Percentiles rank a stretch among this genome's conserved stretches.
Conservation (phyloP, 2,113 vertebrate genomes). For the Gymnogyps californianus region DNA sequence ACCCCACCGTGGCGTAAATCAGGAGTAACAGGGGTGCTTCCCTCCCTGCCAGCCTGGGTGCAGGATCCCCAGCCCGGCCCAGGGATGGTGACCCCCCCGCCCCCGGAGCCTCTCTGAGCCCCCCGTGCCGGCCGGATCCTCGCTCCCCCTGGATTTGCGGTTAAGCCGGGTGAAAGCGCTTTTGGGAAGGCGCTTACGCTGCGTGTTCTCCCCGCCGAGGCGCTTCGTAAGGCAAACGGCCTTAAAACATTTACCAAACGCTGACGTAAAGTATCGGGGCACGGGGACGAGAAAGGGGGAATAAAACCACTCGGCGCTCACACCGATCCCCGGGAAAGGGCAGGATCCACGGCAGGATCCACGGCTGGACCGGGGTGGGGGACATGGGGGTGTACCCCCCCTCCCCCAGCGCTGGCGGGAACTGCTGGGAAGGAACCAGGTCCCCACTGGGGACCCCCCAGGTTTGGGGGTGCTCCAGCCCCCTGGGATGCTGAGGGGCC, state of each 20-base stretch:
- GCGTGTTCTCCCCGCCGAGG: fast-evolving
- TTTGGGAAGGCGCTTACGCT: background rate
- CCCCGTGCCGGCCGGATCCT: background rate
- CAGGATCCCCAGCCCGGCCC: background rate
- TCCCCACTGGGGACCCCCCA: too few relatives aligned
- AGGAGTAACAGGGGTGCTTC: background rate
- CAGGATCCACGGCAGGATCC: background rate
- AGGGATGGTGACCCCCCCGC: fast-evolving
- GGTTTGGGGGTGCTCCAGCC: background rate
- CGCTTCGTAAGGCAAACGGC: background rate
- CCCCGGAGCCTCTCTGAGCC: background rate
- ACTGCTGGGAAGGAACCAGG: background rate
- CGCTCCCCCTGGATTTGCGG: background rate
- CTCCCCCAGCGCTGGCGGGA: background rate
- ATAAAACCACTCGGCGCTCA: background rate
- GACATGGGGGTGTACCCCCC: too few relatives aligned
- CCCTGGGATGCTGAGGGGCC: background rate
- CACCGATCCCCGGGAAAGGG: background rate
- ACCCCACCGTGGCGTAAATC: background rate
- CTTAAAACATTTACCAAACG: background rate
- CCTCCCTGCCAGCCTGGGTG: background rate
- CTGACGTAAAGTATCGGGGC: background rate
- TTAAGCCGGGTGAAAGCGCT: background rate
- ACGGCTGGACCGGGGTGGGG: background rate
- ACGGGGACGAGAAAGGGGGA: fast-evolving